Evolutionary conservation across 2,888 invertebrate genomes (phyloP).

Genomic region (Calameuta idolon): DNA sequence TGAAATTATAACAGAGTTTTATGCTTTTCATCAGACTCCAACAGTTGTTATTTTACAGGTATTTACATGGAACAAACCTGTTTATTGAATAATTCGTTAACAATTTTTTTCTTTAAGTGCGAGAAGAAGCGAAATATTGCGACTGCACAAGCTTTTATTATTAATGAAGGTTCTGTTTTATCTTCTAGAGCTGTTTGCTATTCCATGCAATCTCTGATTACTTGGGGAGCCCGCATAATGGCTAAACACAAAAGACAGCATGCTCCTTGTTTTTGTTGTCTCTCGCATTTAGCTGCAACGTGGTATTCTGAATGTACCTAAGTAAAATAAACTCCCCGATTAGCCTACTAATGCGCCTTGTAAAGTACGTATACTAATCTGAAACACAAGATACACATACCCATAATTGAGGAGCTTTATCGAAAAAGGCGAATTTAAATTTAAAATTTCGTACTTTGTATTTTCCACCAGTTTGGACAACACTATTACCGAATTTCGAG

Average conservation of each 20-base stretch:
- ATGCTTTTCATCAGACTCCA: neutral
- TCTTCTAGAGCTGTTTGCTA: neutral
- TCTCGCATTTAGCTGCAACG: neutral
- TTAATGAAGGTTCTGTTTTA: neutral
- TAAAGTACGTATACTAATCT: neutral
- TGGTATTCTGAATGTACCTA: neutral
- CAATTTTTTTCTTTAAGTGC: neutral
- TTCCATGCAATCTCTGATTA: neutral
- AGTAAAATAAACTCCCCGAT: neutral
- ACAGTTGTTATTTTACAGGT: too few relatives aligned
- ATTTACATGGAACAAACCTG: neutral
- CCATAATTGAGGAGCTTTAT: too few relatives aligned
- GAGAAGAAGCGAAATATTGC: neutral
- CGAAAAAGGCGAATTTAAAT: too few relatives aligned
- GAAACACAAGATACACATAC: neutral
- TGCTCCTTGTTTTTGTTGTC: neutral
- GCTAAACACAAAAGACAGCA: neutral
- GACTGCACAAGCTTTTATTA: neutral
- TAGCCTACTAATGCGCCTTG: neutral
- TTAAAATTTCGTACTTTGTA: too few relatives aligned
- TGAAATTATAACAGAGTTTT: neutral
- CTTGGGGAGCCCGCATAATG: neutral
- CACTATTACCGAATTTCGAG: too few relatives aligned
- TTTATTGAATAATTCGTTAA: neutral
- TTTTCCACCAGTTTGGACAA: too few relatives aligned